Evolutionary conservation across 2,888 invertebrate species (phyloP).

Genomic region (Trichopria drosophilae): DNA sequence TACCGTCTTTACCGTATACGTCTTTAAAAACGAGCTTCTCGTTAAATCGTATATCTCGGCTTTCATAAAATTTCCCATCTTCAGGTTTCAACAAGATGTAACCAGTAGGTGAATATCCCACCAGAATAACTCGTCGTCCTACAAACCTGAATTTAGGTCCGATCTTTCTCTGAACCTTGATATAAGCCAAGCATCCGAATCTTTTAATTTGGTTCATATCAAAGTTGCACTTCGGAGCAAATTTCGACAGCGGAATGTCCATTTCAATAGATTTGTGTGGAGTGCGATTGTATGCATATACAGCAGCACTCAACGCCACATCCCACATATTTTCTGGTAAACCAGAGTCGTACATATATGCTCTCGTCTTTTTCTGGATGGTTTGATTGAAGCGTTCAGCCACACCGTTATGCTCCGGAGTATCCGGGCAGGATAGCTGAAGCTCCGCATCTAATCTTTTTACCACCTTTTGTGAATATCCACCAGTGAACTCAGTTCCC

Average conservation of each 20-base stretch:
- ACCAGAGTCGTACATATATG: conserved; percentile 18
- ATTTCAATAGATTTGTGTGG: conserved; percentile 25
- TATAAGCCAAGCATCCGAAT: too few relatives aligned
- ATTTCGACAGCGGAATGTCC: conserved; percentile 23
- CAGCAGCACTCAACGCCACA: conserved; percentile 31
- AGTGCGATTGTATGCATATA: too few relatives aligned
- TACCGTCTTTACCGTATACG: neutral
- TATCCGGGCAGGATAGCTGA: too few relatives aligned
- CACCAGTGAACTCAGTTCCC: conserved; percentile 20
- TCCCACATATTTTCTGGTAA: too few relatives aligned
- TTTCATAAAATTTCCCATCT: too few relatives aligned
- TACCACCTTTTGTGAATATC: conserved; percentile 8
- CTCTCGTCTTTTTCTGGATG: conserved; percentile 18
- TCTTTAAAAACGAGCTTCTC: too few relatives aligned
- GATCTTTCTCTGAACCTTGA: conserved; percentile 13
- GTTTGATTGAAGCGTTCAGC: too few relatives aligned
- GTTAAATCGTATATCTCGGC: too few relatives aligned
- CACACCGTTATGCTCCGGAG: too few relatives aligned
- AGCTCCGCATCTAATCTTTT: conserved; percentile 5
- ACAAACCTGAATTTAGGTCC: conserved; percentile 28
- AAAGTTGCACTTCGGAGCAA: conserved; percentile 19
- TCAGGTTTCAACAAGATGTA: too few relatives aligned
- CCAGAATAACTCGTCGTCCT: conserved; percentile 28
- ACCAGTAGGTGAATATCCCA: conserved; percentile 11
- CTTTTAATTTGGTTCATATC: conserved; percentile 28